Evolutionary conservation across 2,113 vertebrate species (phyloP).

Genomic region (Pygathrix nemaeus): DNA sequence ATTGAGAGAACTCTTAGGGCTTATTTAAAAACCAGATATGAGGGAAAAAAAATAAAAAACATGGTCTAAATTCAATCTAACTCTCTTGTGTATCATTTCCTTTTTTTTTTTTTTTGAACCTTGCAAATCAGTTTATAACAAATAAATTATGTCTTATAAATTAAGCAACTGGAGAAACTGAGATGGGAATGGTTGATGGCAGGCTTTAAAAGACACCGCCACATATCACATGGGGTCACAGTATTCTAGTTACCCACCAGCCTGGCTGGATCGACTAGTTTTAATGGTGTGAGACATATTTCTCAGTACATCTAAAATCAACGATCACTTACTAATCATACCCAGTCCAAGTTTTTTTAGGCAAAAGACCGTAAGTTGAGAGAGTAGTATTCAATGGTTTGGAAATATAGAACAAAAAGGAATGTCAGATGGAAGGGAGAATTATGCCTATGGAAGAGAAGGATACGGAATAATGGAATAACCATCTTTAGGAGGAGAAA

Average conservation of each 20-base stretch:
- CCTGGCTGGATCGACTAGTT: not conserved
- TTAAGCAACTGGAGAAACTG: not conserved
- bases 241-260: conserved; percentile 18
- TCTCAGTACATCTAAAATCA: conserved; percentile 29
- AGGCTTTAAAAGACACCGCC: not conserved
- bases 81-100: conserved; percentile 56
- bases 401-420: not conserved
- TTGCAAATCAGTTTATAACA: conserved; percentile 51
- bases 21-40: conserved; percentile 59
- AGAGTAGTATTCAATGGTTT: not conserved
- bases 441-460: conserved; percentile 23
- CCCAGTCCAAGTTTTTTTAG: not conserved
- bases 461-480: conserved; percentile 26
- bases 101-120: conserved; percentile 53
- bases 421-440: conserved; percentile 11
- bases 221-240: not conserved
- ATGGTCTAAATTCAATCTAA: conserved; percentile 49
- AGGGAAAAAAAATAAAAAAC: not conserved
- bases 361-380: conserved; percentile 6
- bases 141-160: conserved; percentile 58
- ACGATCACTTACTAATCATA: not conserved
- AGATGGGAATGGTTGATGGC: conserved; percentile 22
- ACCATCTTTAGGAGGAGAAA: conserved; percentile 54
- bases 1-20: conserved; percentile 15
- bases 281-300: conserved; percentile 12